A percentile compares a stretch with the other conserved stretches of the same genome.
Evolutionary conservation across 2,888 invertebrate genomes (phyloP).

Genomic region (Nemotelus nigrinus): DNA sequence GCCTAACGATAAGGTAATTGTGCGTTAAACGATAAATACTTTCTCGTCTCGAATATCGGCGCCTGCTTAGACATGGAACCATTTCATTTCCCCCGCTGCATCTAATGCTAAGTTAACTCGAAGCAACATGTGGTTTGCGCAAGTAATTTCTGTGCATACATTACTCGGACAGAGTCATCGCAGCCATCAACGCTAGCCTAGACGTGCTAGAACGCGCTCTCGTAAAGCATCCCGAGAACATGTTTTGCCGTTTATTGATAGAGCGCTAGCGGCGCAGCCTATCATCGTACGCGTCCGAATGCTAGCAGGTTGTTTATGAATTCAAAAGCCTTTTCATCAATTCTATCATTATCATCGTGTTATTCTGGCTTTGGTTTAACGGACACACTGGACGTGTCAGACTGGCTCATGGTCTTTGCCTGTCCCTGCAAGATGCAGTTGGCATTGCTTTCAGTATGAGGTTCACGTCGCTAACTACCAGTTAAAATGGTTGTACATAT

Average conservation of each 20-base stretch:
- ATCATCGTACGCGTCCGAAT: constrained; percentile 18
- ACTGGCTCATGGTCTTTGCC: not conserved
- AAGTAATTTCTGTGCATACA: not conserved
- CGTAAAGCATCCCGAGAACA: constrained; percentile 26
- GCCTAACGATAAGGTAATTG: constrained; percentile 47
- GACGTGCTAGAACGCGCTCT: constrained; percentile 18
- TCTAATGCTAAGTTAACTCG: constrained; percentile 3
- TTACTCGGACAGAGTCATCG: not conserved
- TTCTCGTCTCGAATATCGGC: constrained; percentile 47
- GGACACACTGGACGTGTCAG: not conserved
- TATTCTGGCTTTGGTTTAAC: constrained; percentile 3
- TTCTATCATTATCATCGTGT: constrained; percentile 34
- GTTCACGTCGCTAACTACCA: constrained; percentile 8
- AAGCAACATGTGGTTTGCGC: constrained; percentile 6
- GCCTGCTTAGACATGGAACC: constrained; percentile 42
- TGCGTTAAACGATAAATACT: constrained; percentile 48
- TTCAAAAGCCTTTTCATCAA: constrained; percentile 28
- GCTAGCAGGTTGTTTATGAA: constrained; percentile 37
- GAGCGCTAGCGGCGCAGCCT: not conserved
- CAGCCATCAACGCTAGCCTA: constrained; percentile 6
- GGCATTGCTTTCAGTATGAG: constrained; percentile 3
- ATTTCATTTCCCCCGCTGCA: constrained; percentile 22
- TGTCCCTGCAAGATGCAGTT: not conserved
- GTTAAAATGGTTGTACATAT: constrained; percentile 5
- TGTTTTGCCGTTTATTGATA: constrained; percentile 36